Conservation (phyloP, 2,797 vertebrate genomes). For the Diplodus puntazzo region DNA sequence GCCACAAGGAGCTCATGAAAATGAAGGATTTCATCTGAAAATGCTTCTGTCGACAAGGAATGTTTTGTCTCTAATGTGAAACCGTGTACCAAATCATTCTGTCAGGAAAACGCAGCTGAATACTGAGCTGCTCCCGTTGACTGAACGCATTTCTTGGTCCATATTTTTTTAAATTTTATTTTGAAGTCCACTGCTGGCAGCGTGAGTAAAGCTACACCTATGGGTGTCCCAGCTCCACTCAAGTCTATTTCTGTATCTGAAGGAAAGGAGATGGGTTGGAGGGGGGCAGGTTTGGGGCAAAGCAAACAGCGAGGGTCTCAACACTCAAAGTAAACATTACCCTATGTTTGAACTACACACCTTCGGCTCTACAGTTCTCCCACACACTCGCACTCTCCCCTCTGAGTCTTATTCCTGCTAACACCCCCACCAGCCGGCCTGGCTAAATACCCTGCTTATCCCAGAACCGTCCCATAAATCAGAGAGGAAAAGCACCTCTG, state of each 20-base stretch:
- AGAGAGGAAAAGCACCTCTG: slow-evolving; percentile 79
- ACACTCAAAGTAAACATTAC: slow-evolving; percentile 82
- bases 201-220: slow-evolving; percentile 63
- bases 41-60: slow-evolving; percentile 34
- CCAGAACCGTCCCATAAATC: slow-evolving; percentile 78
- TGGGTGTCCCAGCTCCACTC: slow-evolving; percentile 71
- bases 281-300: slow-evolving; percentile 66
- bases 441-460: slow-evolving; percentile 83
- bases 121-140: slow-evolving; percentile 16
- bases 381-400: slow-evolving; percentile 76
- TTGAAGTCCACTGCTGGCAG: slow-evolving; percentile 45
- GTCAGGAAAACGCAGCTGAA: slow-evolving; percentile 10
- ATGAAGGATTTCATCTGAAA: slow-evolving; percentile 51
- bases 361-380: slow-evolving; percentile 77
- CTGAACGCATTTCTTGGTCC: slow-evolving; percentile 41
- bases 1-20: slow-evolving; percentile 48
- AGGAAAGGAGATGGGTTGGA: slow-evolving; percentile 72
- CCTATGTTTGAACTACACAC: slow-evolving; percentile 86
- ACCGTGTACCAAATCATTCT: slow-evolving; percentile 14
- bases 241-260: slow-evolving; percentile 79
- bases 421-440: slow-evolving; percentile 67
- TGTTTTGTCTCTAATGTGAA: slow-evolving; percentile 21
- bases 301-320: slow-evolving; percentile 84
- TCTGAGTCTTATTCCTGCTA: slow-evolving; percentile 71
- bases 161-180: slow-evolving; percentile 47